Evolutionary conservation across 2,113 vertebrate species (phyloP), one percentile per base, ranked within the genome.

Genomic region (Origma solitaria): DNA sequence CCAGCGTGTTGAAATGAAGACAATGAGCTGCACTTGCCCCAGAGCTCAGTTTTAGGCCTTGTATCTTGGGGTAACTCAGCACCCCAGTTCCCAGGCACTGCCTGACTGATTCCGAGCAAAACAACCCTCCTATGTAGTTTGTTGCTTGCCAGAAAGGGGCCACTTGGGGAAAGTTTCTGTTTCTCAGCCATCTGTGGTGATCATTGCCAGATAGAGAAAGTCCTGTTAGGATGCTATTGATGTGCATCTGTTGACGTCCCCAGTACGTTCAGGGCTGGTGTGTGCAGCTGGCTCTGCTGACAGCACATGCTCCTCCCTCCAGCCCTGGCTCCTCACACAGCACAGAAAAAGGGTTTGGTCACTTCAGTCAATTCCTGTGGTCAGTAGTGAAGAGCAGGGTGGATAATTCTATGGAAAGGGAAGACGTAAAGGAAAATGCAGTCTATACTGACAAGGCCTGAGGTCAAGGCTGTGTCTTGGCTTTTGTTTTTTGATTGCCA

Each of bases 121-220:
- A 91, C 77, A 68, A 21, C 45, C 38, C 76, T 75, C 76, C 65
- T 81, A 2, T 15, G 16, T 45, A 35, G 57, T 71, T 82, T 78
- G 37, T 82, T 78, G 65, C 88, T 92, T 90, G 37, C 82, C 88
- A 86, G 83, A 72, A 94, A 94, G 80, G 69, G 47, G 92, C 90
- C 88, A 35, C 88, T 33, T 92, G 90, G 90, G 95, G 83, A 13
- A 49, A 86, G 76, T 94, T 95, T 73, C 33, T 90, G 66, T 61
- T 62, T 93, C 80, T 81, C 50, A 56, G 82, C 94, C 88, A 92
- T 94, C 95, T 94, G 76, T 95, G 93, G 95, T 86, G 85, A 94
- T 90, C 79, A 71, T 37, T 86, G 85, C 76, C 82, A 84, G 85
- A 86, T 3, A 96, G 82, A 65, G 47, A n/a, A 69, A 78, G 69